Evolutionary conservation across 2,113 vertebrate genomes (phyloP).

Genomic region (Oncorhynchus kisutch): DNA sequence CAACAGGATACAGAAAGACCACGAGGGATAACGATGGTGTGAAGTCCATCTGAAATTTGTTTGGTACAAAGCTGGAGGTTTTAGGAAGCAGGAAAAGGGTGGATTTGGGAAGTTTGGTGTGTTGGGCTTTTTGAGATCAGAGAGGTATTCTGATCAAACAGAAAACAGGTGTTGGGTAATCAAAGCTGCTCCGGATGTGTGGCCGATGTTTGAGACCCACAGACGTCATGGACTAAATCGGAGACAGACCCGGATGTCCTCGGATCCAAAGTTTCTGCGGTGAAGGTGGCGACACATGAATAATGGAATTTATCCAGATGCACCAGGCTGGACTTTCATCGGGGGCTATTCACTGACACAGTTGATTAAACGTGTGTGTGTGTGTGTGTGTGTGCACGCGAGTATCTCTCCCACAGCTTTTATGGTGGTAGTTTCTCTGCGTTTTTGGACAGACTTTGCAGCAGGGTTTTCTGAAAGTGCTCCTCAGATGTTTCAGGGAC

Average conservation of each 20-base stretch:
- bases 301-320: background rate
- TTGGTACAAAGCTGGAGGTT: slow-evolving; percentile 35
- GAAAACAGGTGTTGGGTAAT: slow-evolving; percentile 61
- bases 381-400: background rate
- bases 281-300: too few relatives aligned
- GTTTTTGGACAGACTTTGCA: slow-evolving; percentile 67
- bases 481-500: slow-evolving; percentile 74
- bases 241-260: slow-evolving; percentile 27
- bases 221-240: slow-evolving; percentile 27
- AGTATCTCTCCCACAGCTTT: slow-evolving; percentile 21
- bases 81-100: slow-evolving; percentile 33
- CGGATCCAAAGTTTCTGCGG: background rate
- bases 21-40: slow-evolving; percentile 22
- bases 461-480: slow-evolving; percentile 70
- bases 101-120: slow-evolving; percentile 19
- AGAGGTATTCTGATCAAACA: slow-evolving; percentile 47
- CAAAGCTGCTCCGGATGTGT: slow-evolving; percentile 41
- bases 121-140: slow-evolving; percentile 35
- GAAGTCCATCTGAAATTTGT: slow-evolving; percentile 51
- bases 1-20: background rate
- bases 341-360: too few relatives aligned
- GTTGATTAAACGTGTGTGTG: too few relatives aligned
- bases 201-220: slow-evolving; percentile 8
- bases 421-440: slow-evolving; percentile 61
- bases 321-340: background rate